Conservation (phyloP, 2,113 vertebrate species). For the Puffinus mauretanicus region DNA sequence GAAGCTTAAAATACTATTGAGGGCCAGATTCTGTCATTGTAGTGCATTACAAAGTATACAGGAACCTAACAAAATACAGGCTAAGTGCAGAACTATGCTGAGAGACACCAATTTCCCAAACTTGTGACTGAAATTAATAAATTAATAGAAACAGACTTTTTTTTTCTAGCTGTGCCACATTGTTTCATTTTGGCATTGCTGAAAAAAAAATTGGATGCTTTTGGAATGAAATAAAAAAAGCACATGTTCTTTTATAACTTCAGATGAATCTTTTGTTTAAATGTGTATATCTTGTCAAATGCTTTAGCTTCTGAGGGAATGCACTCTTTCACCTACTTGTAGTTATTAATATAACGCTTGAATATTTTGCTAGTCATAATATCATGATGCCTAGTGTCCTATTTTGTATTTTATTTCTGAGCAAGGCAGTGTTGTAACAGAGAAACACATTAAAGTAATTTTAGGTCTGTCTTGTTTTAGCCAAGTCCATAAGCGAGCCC, state of each 20-base stretch:
- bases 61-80: neutral
- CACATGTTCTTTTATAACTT: neutral
- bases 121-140: neutral
- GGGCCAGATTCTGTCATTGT: neutral
- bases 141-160: neutral
- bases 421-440: neutral
- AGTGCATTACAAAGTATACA: neutral
- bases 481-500: neutral
- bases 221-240: neutral
- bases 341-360: neutral
- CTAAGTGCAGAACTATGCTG: neutral
- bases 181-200: neutral
- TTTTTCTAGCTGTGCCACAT: neutral
- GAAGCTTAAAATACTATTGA: neutral
- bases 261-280: neutral
- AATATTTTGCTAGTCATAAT: neutral
- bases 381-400: neutral
- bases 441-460: neutral
- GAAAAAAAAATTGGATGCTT: neutral
- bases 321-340: neutral
- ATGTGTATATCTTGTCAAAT: neutral
- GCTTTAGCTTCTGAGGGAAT: neutral
- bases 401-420: neutral
- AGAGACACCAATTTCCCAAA: neutral
- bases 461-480: neutral